These are phyloP conservation scores for Sciurus vulgaris DNA, from an alignment of 2,797 vertebrate species.

Conservation along the genomic window DNA sequence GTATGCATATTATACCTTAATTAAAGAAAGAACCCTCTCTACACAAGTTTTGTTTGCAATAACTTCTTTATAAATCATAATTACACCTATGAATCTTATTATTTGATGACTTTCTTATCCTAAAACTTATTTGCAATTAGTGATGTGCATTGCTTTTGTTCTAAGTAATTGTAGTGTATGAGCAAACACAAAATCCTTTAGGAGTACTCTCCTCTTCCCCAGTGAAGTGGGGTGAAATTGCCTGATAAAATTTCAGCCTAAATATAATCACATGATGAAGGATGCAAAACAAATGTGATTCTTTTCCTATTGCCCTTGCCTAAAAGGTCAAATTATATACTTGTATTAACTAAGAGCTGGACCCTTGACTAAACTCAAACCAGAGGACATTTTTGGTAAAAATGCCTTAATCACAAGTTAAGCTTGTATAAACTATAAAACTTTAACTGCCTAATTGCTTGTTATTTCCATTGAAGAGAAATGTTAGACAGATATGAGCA, in stretches of 20 bases:
- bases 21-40: neutral
- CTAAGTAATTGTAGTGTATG: neutral
- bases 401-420: neutral
- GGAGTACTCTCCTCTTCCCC: neutral
- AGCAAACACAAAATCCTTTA: neutral
- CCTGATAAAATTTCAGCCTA: neutral
- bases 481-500: too few species aligned
- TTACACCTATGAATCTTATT: neutral
- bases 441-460: neutral
- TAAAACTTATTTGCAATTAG: neutral
- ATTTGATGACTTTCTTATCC: neutral
- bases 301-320: neutral
- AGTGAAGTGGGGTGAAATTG: neutral
- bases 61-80: constrained; percentile 8
- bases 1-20: neutral
- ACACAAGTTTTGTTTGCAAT: neutral
- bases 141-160: neutral
- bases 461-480: too few species aligned
- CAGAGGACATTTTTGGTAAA: neutral
- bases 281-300: neutral
- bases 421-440: neutral
- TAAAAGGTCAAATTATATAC: too few species aligned
- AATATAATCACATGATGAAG: neutral
- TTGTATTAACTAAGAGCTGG: too few species aligned
- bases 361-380: neutral